Percentiles rank a stretch among this genome's conserved stretches.
These are phyloP conservation scores for Apis mellifera DNA, from an alignment of 1,140 invertebrate species.

Conservation along the genomic window Amel_HAv3.1 CM009937.2:127001-127500, in stretches of 20 bases:
- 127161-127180: too few species aligned
- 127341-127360: background rate
- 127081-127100: too few species aligned
- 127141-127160: too few species aligned
- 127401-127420: constrained; percentile 1
- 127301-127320: background rate
- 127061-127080: too few species aligned
- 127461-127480: background rate
- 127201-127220: background rate
- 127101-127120: too few species aligned
- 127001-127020: too few species aligned
- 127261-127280: background rate
- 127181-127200: background rate
- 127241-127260: background rate
- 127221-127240: too few species aligned
- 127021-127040: too few species aligned
- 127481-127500: too few species aligned
- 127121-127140: too few species aligned
- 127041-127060: too few species aligned
- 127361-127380: constrained; percentile 5
- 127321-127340: background rate
- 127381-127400: constrained; percentile 16
- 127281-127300: background rate
- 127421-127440: background rate
- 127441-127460: background rate